Base-by-base conservation (phyloP, 2,888 invertebrate genomes). In the Agrilus cyanescens region DNA sequence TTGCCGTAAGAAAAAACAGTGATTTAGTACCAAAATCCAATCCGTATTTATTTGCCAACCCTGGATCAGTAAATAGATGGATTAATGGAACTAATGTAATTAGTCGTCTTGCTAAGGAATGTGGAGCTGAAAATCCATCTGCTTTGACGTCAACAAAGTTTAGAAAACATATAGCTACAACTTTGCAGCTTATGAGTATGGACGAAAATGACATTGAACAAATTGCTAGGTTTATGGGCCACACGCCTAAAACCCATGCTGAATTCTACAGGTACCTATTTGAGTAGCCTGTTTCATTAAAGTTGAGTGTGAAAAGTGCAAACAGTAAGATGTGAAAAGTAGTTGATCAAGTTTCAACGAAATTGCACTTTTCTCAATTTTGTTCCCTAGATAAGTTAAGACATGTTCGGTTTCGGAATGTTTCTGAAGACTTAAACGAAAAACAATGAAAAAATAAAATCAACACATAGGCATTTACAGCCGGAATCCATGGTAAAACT, bases 221-320 rank as follows among this genome's bases (percentile, higher is more conserved):
- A 44, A 31, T 55, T 20, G 53, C 53, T 1, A 47, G 39, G 0
- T 54, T 54, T 31, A 55, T 55, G 54, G 54, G 51, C 0, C 51
- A 53, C 29, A 54, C 51, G 14, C 47, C 51, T 38, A 53, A 53
- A 44, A 52, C 52, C 2, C 54, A 54, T 41, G 25, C 42, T 1
- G 47, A 50, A 41, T 50, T 47, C 38, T 47, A 47, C 32, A 40
- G 45, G 45, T 44, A 20, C 12, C 7, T 4, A 12, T 4, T 30
- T n/a, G n/a, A n/a, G 5, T 12, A 1, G 10, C 6, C 2, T 15
- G 16, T 12, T 13, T 12, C 4, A n/a, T 35, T 20, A n/a, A n/a
- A n/a, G n/a, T n/a, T n/a, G n/a, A n/a, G n/a, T n/a, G n/a, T n/a
- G n/a, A n/a, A n/a, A n/a, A n/a, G n/a, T n/a, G n/a, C n/a, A n/a